phyloP scores from a whole-genome alignment of 92 coral and sea anemone genomes.

The Zoanthus sociatus region DNA sequence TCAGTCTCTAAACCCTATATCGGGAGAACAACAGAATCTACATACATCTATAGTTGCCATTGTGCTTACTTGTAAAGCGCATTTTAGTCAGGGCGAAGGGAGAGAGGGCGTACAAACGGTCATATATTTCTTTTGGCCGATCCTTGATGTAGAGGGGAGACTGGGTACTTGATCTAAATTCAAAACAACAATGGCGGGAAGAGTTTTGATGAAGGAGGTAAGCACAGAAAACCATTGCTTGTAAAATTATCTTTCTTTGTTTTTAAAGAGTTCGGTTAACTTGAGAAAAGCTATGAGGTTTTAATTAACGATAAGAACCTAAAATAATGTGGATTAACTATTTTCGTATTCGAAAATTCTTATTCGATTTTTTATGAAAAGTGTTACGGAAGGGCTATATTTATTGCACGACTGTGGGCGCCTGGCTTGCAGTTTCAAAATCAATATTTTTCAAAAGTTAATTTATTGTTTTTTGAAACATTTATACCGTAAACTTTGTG shows the following conservation, averaged over 20 bases:
- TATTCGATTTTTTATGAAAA: background rate
- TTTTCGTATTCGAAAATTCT: constrained; percentile 23
- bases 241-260: constrained; percentile 17
- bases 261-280: background rate
- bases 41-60: too few relatives aligned
- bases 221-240: background rate
- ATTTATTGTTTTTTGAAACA: constrained; percentile 14
- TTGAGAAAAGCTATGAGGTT: background rate
- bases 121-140: background rate
- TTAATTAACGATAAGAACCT: constrained; percentile 3
- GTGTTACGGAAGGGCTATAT: background rate
- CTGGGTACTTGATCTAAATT: background rate
- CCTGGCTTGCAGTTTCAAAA: constrained; percentile 22
- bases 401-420: constrained; percentile 4
- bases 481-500: constrained; percentile 14
- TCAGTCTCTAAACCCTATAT: too few relatives aligned
- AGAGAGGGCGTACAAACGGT: background rate
- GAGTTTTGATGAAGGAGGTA: background rate
- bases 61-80: too few relatives aligned
- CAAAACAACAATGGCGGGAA: background rate
- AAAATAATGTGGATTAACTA: background rate
- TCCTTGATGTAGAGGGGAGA: constrained; percentile 19
- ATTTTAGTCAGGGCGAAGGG: too few relatives aligned
- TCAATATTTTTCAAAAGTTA: constrained; percentile 16
- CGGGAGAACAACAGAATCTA: too few relatives aligned